Percentiles rank a stretch among this genome's conserved stretches.
These are phyloP conservation scores for Ophiothrix spiculata DNA, from an alignment of 35 echinoderm and acorn worm species.

Conservation along the genomic window DNA sequence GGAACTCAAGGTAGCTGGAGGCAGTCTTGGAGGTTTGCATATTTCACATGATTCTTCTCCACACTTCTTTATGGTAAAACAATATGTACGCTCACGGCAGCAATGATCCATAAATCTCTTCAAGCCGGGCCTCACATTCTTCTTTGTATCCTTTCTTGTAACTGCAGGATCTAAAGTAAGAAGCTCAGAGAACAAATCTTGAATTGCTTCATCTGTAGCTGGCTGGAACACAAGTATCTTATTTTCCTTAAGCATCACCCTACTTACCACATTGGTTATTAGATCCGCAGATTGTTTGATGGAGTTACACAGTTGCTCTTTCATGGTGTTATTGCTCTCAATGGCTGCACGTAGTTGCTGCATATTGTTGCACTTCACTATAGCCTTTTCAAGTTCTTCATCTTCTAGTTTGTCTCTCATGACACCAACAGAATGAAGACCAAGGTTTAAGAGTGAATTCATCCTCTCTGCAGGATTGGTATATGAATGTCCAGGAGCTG, in stretches of 20 bases:
- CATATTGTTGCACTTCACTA: not conserved
- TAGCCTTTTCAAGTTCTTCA: not conserved
- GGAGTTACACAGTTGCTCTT: not conserved
- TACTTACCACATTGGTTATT: not conserved
- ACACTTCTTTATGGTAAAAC: not conserved
- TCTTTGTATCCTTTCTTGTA: not conserved
- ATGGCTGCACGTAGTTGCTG: not conserved
- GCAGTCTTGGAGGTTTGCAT: not conserved
- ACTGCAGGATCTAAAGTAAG: not conserved
- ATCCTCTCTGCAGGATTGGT: not conserved
- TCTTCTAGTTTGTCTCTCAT: not conserved
- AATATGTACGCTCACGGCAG: not conserved
- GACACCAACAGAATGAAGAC: not conserved
- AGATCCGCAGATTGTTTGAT: not conserved
- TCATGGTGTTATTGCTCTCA: not conserved
- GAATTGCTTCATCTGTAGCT: not conserved
- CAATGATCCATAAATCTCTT: not conserved
- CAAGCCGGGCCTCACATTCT: not conserved
- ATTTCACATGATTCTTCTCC: not conserved
- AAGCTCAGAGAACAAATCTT: not conserved
- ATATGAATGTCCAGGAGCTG: not conserved
- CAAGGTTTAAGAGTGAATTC: not conserved
- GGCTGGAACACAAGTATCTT: not conserved
- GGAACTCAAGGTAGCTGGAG: too few species aligned
- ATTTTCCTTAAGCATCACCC: not conserved